A percentile compares a stretch with the other conserved stretches of the same genome.
Evolutionary conservation across 2,888 invertebrate genomes (phyloP).

Genomic region (Petrolisthes manimaculis): DNA sequence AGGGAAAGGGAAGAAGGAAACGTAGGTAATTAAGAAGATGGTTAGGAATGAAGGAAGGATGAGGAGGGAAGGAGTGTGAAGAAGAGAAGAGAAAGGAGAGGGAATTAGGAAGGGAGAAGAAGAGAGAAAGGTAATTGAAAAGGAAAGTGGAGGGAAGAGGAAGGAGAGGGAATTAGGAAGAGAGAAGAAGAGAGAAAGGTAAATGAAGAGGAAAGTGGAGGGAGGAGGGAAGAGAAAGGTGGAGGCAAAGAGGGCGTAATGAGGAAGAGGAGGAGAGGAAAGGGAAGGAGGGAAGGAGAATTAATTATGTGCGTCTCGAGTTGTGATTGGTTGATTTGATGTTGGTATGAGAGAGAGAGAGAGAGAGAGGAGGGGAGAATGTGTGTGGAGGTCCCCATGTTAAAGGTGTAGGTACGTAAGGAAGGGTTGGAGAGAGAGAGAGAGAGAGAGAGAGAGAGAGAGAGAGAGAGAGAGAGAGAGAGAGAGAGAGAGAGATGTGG

Average conservation of each 20-base stretch:
- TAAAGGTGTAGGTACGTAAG: background rate
- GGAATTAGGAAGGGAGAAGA: background rate
- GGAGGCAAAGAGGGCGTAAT: background rate
- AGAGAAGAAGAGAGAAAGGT: background rate
- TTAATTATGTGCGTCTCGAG: no score
- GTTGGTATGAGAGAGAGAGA: background rate
- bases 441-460: background rate
- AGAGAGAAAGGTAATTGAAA: background rate
- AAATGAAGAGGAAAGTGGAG: background rate
- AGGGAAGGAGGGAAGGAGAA: background rate
- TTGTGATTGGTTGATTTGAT: no score
- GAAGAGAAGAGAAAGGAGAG: background rate
- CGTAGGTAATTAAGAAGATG: background rate
- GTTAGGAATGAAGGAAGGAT: background rate
- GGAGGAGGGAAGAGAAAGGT: background rate
- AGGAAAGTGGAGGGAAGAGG: background rate
- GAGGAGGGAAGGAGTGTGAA: background rate
- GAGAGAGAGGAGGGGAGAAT: background rate
- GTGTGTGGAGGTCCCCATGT: background rate
- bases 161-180: background rate
- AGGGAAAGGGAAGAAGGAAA: no score
- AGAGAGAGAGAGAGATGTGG: slow-evolving; percentile 4
- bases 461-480: slow-evolving; percentile 21
- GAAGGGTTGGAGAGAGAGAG: background rate
- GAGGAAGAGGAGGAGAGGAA: background rate